phyloP scores from a whole-genome alignment of 2,113 vertebrate genomes.

The Odobenus rosmarus region DNA sequence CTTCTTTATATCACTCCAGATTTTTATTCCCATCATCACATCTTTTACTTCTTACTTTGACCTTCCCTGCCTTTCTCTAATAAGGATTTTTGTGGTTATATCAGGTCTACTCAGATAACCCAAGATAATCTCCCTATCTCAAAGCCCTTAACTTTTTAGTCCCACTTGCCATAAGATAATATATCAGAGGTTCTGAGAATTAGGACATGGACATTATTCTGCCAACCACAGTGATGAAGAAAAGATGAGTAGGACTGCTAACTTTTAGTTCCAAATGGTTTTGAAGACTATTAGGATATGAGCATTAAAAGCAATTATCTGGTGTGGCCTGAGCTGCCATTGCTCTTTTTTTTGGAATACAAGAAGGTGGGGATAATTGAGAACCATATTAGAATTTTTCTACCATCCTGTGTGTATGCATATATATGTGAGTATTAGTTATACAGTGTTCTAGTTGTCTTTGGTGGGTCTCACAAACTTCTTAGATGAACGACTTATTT shows the following conservation, averaged over 20 bases:
- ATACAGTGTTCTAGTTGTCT: neutral
- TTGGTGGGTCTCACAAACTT: neutral
- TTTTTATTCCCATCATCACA: neutral
- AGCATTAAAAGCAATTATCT: neutral
- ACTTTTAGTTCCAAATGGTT: neutral
- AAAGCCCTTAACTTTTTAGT: neutral
- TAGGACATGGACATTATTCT: neutral
- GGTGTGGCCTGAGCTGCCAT: fast-evolving
- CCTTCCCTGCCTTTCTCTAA: neutral
- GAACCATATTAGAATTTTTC: neutral
- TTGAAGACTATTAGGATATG: neutral
- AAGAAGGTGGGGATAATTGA: neutral
- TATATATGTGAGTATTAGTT: neutral
- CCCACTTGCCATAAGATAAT: neutral
- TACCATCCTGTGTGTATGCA: fast-evolving
- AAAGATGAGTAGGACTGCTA: neutral
- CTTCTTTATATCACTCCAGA: neutral
- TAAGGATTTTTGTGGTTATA: neutral
- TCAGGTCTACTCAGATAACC: fast-evolving
- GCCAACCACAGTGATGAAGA: neutral
- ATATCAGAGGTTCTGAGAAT: neutral
- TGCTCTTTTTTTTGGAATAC: neutral
- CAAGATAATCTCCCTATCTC: neutral
- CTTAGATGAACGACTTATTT: neutral
- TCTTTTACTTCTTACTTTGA: neutral